phyloP scores from a whole-genome alignment of 2,113 vertebrate genomes.

The Stigmatopora nigra region DNA sequence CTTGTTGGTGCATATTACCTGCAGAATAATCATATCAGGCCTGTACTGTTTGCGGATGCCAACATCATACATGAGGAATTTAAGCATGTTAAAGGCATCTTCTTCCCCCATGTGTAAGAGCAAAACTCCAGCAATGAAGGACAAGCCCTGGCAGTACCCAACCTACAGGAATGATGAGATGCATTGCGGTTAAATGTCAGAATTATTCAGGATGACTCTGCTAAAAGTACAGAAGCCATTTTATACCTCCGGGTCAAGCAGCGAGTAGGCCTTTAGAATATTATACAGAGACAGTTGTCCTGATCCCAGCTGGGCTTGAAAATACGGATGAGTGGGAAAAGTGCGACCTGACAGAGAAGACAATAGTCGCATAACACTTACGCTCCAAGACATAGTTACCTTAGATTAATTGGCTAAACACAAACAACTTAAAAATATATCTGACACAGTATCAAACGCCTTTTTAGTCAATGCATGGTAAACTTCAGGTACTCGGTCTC shows the following conservation, averaged over 20 bases:
- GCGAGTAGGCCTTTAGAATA: constrained; percentile 92
- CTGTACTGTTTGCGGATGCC: constrained; percentile 93
- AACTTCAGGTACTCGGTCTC: constrained; percentile 9
- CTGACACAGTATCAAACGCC: background rate
- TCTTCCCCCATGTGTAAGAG: constrained; percentile 95
- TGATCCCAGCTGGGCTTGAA: constrained; percentile 87
- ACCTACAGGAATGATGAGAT: constrained; percentile 61
- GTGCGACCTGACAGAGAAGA: constrained; percentile 77
- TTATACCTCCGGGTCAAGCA: constrained; percentile 87
- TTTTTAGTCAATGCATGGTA: constrained; percentile 3
- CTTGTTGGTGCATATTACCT: constrained; percentile 40
- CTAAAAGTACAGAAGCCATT: background rate
- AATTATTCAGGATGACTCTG: background rate
- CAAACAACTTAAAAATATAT: background rate
- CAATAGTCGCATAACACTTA: constrained; percentile 12
- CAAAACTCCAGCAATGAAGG: constrained; percentile 92
- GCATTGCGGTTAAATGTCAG: background rate
- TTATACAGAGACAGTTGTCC: constrained; percentile 95
- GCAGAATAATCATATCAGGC: constrained; percentile 86
- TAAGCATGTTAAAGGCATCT: constrained; percentile 93
- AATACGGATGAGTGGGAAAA: constrained; percentile 95
- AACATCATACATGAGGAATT: constrained; percentile 95
- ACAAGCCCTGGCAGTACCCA: constrained; percentile 97
- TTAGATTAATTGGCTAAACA: background rate
- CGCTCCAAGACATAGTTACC: background rate